phyloP scores from a whole-genome alignment of 2,888 invertebrate species.

The Melangyna quadrimaculata region DNA sequence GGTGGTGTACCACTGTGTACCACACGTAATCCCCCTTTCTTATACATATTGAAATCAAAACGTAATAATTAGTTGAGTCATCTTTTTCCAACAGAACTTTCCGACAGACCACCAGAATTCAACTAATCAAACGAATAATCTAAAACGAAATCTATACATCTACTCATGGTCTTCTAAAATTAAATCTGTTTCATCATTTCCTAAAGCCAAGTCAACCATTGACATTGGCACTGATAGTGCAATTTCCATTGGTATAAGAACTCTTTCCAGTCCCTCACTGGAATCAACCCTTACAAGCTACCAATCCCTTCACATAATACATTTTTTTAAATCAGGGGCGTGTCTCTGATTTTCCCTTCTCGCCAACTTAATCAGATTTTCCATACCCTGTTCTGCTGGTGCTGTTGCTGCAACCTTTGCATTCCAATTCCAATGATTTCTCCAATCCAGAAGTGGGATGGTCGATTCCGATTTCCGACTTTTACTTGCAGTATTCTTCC shows the following conservation, averaged over 20 bases:
- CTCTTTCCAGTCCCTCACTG: constrained; percentile 38
- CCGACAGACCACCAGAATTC: neutral
- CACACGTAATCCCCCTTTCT: neutral
- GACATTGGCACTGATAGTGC: constrained; percentile 18
- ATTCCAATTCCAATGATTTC: constrained; percentile 45
- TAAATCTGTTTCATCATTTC: constrained; percentile 39
- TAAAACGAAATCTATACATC: neutral
- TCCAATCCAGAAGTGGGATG: constrained; percentile 38
- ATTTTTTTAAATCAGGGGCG: constrained; percentile 54
- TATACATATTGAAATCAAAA: neutral
- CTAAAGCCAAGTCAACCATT: constrained; percentile 25
- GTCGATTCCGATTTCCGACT: constrained; percentile 9
- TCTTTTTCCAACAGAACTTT: neutral
- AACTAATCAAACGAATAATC: constrained; percentile 25
- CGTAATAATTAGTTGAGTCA: neutral
- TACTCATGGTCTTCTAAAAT: neutral
- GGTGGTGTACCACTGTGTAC: neutral
- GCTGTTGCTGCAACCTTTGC: constrained; percentile 39
- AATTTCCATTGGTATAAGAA: constrained; percentile 32
- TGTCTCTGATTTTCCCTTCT: constrained; percentile 60
- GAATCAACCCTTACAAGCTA: constrained; percentile 42
- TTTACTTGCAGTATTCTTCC: constrained; percentile 45
- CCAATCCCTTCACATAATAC: constrained; percentile 27
- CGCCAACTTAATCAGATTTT: constrained; percentile 29
- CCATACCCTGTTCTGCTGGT: neutral